Evolutionary conservation across 2,797 vertebrate genomes (phyloP).

Genomic region (Setipinna tenuifilis): DNA sequence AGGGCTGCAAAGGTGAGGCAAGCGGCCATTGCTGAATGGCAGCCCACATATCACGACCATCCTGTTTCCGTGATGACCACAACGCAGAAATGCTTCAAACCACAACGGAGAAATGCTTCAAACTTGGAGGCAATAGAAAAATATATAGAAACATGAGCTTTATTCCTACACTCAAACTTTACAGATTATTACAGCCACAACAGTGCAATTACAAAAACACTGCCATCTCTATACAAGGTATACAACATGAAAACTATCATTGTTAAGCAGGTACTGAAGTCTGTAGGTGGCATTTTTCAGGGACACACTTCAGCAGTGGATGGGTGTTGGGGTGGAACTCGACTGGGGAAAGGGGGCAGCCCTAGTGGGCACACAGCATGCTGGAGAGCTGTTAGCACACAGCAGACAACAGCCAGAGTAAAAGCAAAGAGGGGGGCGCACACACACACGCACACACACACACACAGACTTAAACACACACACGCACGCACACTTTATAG

Average conservation of each 20-base stretch:
- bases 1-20: slow-evolving; percentile 26
- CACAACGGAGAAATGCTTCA: neutral
- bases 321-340: neutral
- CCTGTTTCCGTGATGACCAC: neutral
- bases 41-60: neutral
- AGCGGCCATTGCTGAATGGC: neutral
- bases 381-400: slow-evolving; percentile 25
- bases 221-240: neutral
- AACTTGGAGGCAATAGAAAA: neutral
- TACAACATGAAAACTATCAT: neutral
- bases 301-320: neutral
- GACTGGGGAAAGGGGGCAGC: neutral
- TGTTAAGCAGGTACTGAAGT: neutral
- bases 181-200: neutral
- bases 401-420: slow-evolving; percentile 32
- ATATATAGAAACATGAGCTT: neutral
- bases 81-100: neutral
- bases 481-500: slow-evolving; percentile 20
- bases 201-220: neutral
- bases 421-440: neutral
- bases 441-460: slow-evolving; percentile 31
- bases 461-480: slow-evolving; percentile 17
- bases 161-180: no score
- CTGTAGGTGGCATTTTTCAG: neutral
- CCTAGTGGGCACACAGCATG: slow-evolving; percentile 30